phyloP scores from a whole-genome alignment of 2,888 invertebrate species.

The Nymphalis c-album region DNA sequence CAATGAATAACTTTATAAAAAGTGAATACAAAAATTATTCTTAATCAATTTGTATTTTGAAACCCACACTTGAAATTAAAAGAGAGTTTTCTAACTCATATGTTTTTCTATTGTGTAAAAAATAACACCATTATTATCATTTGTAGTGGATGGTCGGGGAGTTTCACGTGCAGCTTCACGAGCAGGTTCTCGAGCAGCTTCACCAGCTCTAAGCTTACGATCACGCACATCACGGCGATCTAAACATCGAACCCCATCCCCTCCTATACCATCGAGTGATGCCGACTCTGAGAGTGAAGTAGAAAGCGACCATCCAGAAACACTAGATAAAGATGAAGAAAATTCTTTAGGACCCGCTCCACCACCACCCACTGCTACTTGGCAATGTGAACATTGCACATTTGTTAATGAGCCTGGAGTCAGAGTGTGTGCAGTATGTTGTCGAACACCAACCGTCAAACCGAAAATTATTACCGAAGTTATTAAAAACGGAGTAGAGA shows the following conservation, averaged over 20 bases:
- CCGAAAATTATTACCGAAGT: conserved; percentile 48
- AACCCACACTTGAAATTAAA: too few relatives aligned
- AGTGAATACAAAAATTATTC: too few relatives aligned
- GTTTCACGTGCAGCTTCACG: conserved; percentile 80
- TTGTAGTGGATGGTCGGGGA: conserved; percentile 71
- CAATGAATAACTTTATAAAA: too few relatives aligned
- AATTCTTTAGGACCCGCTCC: conserved; percentile 70
- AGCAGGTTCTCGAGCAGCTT: conserved; percentile 83
- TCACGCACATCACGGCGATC: conserved; percentile 84
- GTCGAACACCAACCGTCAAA: conserved; percentile 86
- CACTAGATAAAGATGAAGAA: conserved; percentile 46
- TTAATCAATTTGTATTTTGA: too few relatives aligned
- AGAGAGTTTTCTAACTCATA: too few relatives aligned
- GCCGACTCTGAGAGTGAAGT: conserved; percentile 83
- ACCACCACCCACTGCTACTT: conserved; percentile 81
- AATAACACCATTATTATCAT: background rate
- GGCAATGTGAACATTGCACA: conserved; percentile 96
- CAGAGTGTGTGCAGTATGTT: conserved; percentile 91
- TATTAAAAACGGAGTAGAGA: conserved; percentile 47
- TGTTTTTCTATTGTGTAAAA: background rate
- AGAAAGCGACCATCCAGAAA: conserved; percentile 51
- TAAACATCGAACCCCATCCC: conserved; percentile 68
- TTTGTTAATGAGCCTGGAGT: conserved; percentile 91
- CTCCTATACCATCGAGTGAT: conserved; percentile 74
- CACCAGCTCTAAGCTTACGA: conserved; percentile 85